phyloP scores from a whole-genome alignment of 2,888 invertebrate species.

The Barypeithes pellucidus region DNA sequence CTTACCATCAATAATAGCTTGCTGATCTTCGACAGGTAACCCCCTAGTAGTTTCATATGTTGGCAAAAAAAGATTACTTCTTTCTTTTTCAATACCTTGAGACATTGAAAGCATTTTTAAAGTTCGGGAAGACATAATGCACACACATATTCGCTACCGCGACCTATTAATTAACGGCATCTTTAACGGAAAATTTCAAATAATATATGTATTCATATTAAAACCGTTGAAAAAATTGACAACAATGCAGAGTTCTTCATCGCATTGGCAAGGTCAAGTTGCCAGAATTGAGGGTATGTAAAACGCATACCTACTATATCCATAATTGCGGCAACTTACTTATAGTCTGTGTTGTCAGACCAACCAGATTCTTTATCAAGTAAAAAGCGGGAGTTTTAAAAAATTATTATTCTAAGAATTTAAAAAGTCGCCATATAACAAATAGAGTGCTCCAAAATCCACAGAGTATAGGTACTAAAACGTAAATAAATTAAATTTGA shows the following conservation, averaged over 20 bases:
- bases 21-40: no score
- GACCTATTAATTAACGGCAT: not conserved
- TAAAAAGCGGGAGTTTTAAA: not conserved
- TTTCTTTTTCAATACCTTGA: not conserved
- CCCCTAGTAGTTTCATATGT: not conserved
- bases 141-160: not conserved
- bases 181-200: not conserved
- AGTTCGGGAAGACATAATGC: not conserved
- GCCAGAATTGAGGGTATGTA: not conserved
- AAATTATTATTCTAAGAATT: not conserved
- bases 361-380: not conserved
- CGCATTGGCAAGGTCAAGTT: not conserved
- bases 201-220: not conserved
- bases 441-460: no score
- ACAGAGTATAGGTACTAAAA: no score
- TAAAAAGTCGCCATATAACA: no score
- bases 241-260: not conserved
- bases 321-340: not conserved
- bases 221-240: not conserved
- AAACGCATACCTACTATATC: not conserved
- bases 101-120: not conserved
- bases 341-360: not conserved
- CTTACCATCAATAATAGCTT: not conserved
- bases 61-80: not conserved
- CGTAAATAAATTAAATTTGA: no score